Conservation (phyloP, 2,888 invertebrate species). For the Mylabris sibirica region DNA sequence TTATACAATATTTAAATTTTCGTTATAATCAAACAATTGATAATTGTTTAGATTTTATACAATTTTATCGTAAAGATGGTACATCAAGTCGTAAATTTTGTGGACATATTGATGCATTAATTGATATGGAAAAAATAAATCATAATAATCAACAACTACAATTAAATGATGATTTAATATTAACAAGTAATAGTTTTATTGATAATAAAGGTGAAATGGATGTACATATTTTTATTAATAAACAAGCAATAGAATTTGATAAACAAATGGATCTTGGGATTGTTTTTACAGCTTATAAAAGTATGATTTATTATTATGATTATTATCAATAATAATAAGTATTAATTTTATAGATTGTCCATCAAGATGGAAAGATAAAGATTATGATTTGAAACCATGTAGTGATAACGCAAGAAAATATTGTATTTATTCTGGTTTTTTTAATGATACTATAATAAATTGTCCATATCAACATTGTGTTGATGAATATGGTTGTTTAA, state of each 20-base stretch:
- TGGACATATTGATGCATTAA: constrained; percentile 53
- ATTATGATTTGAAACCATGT: constrained; percentile 42
- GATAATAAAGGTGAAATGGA: constrained; percentile 56
- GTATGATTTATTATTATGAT: constrained; percentile 47
- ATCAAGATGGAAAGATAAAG: constrained; percentile 47
- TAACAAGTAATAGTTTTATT: constrained; percentile 46
- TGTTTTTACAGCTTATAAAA: constrained; percentile 61
- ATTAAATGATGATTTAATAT: constrained; percentile 28
- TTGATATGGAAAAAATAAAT: constrained; percentile 42
- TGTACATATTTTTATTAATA: constrained; percentile 60
- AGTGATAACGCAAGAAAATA: constrained; percentile 43
- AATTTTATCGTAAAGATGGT: constrained; percentile 55
- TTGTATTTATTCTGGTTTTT: constrained; percentile 61
- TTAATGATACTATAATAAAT: constrained; percentile 62
- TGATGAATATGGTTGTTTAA: constrained; percentile 61
- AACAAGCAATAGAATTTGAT: constrained; percentile 47
- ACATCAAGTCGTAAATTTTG: constrained; percentile 52
- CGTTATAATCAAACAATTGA: constrained; percentile 55
- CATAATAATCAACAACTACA: not conserved
- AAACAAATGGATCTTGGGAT: constrained; percentile 58
- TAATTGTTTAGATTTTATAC: constrained; percentile 63
- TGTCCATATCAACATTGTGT: constrained; percentile 60
- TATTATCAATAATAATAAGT: not conserved
- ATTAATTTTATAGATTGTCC: constrained; percentile 26
- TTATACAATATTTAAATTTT: constrained; percentile 63